These are phyloP conservation scores for Neria commutata DNA, from an alignment of 2,888 invertebrate species.

Conservation along the genomic window DNA sequence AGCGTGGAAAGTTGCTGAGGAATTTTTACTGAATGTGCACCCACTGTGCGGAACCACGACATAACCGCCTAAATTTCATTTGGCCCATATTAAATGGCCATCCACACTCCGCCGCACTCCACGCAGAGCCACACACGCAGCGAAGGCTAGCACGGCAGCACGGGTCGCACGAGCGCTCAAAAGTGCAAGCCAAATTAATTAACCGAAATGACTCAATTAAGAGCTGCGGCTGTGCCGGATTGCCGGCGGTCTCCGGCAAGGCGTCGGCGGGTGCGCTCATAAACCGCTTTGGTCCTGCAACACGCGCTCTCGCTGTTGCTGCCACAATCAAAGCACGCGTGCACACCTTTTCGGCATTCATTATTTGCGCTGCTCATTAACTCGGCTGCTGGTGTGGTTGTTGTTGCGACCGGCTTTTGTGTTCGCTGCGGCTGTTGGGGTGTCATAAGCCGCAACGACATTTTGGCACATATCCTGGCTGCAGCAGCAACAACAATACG, in stretches of 20 bases:
- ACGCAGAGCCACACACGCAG: too few species aligned
- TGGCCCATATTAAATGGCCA: too few species aligned
- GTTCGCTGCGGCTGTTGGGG: not conserved
- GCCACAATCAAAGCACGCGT: conserved; percentile 1
- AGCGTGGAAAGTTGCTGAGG: too few species aligned
- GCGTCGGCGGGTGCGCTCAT: not conserved
- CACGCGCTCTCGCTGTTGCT: not conserved
- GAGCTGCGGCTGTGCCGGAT: conserved; percentile 9
- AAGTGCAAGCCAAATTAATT: conserved; percentile 16
- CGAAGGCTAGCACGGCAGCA: too few species aligned
- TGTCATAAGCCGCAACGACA: not conserved
- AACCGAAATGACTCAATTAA: conserved; percentile 20
- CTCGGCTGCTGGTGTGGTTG: not conserved
- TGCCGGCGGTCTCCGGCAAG: not conserved
- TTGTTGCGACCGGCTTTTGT: not conserved
- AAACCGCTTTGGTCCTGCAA: not conserved
- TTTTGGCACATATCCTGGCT: not conserved
- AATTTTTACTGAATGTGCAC: too few species aligned
- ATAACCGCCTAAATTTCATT: too few species aligned
- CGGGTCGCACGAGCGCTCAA: too few species aligned
- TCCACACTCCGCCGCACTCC: too few species aligned
- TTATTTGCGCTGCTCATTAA: not conserved
- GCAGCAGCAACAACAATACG: not conserved
- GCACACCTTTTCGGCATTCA: not conserved
- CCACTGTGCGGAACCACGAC: too few species aligned